A percentile compares a stretch with the other conserved stretches of the same genome.
These are phyloP conservation scores for Brachionus manjavacas DNA, from an alignment of 1,140 invertebrate species.

Conservation along the genomic window DNA sequence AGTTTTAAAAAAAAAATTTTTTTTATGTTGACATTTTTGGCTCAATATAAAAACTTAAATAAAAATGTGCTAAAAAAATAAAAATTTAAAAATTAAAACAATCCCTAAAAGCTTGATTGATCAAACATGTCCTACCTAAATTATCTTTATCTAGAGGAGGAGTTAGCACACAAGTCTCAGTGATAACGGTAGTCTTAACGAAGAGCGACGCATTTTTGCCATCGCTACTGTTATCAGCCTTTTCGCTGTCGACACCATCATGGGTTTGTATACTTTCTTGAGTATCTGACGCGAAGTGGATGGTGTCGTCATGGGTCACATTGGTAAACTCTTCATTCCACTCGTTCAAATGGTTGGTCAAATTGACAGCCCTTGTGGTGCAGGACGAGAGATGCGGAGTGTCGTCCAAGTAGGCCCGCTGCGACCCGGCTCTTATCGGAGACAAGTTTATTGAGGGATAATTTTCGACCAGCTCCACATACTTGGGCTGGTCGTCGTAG, in stretches of 20 bases:
- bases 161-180: background rate
- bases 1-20: too few species aligned
- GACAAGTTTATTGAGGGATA: background rate
- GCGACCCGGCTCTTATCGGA: background rate
- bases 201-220: background rate
- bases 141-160: background rate
- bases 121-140: background rate
- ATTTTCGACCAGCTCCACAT: background rate
- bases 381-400: background rate
- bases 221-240: background rate
- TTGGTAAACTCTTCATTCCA: background rate
- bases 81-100: background rate
- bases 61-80: background rate
- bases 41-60: too few species aligned
- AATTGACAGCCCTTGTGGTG: background rate
- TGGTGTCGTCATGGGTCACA: background rate
- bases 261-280: background rate
- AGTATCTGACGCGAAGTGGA: background rate
- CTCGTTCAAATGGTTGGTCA: background rate
- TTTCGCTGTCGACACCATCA: too few species aligned
- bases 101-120: background rate
- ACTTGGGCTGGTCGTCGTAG: background rate
- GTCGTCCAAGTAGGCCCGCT: background rate
- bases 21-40: too few species aligned
- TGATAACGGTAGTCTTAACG: background rate